These are phyloP conservation scores for Raja brachyura DNA, from an alignment of 2,113 vertebrate genomes.

Conservation along the genomic window DNA sequence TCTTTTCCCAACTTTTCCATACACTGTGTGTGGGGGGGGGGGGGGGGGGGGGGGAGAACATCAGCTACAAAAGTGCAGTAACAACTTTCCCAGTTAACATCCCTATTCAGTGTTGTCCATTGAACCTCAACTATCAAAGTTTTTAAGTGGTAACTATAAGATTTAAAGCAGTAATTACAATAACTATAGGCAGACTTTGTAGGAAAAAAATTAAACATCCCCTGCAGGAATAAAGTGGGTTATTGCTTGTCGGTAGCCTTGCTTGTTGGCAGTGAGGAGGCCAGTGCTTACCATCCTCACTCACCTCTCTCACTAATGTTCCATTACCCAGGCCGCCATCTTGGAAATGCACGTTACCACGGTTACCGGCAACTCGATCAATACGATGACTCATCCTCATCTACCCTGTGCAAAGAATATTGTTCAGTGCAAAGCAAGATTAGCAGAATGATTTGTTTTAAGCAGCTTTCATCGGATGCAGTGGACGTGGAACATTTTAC, in stretches of 20 bases:
- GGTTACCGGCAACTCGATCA: background rate
- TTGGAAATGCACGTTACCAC: background rate
- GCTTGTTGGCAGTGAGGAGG: background rate
- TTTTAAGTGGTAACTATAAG: background rate
- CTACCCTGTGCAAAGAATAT: background rate
- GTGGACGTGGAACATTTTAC: background rate
- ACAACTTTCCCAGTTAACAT: background rate
- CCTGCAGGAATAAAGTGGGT: background rate
- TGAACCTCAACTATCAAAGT: background rate
- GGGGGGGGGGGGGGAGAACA: too few species aligned
- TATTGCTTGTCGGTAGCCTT: too few species aligned
- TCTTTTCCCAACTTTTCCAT: background rate
- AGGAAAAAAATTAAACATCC: background rate
- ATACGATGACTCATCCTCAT: background rate
- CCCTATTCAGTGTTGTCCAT: background rate
- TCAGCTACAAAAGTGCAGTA: background rate
- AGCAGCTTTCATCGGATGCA: background rate
- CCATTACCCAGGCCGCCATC: background rate
- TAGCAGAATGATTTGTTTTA: background rate
- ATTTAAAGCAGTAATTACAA: background rate
- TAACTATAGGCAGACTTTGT: background rate
- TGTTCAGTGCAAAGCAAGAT: constrained; percentile 7
- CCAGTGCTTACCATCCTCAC: background rate
- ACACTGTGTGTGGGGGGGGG: too few species aligned
- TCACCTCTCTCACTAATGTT: background rate